Evolutionary conservation across 2,797 vertebrate species (phyloP).

Genomic region (Percopsis omiscomaycus): DNA sequence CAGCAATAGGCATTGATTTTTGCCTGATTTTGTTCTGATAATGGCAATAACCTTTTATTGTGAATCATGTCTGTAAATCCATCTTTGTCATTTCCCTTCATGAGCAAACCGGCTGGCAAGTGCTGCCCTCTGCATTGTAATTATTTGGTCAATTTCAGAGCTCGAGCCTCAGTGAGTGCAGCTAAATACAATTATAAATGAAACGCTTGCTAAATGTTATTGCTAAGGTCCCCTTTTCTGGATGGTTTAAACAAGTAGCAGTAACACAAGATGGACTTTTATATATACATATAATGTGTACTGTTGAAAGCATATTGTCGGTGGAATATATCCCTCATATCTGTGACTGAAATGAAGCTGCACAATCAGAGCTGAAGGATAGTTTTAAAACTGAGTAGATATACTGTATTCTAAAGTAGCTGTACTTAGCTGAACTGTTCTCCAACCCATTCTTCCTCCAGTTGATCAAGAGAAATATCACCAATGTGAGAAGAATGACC

Average conservation of each 20-base stretch:
- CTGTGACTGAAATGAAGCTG: no score
- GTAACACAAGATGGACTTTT: no score
- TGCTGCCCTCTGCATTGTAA: slow-evolving; percentile 30
- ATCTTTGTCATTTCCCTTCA: slow-evolving; percentile 35
- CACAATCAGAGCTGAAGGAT: no score
- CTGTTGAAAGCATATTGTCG: no score
- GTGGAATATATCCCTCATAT: not conserved
- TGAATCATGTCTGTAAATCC: slow-evolving; percentile 55
- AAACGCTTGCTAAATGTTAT: slow-evolving; percentile 14
- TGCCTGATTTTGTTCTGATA: slow-evolving; percentile 29
- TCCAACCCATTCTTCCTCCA: slow-evolving; percentile 61
- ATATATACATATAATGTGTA: no score
- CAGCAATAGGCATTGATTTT: not conserved
- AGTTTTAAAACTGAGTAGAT: no score
- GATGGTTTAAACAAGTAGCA: no score
- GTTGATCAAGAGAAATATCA: slow-evolving; percentile 97
- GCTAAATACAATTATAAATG: slow-evolving; percentile 31
- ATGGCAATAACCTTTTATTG: slow-evolving; percentile 31
- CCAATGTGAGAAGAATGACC: slow-evolving; percentile 97
- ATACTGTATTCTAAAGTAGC: not conserved
- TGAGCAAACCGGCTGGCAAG: slow-evolving; percentile 39
- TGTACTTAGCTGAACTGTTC: slow-evolving; percentile 5
- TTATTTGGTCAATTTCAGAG: slow-evolving; percentile 30
- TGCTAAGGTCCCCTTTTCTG: not conserved
- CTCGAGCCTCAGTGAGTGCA: slow-evolving; percentile 27